Percentiles rank a stretch among this genome's conserved stretches.
Evolutionary conservation across 2,888 invertebrate species (phyloP).

Genomic region (Pseudococcus jackbeardsleyi): DNA sequence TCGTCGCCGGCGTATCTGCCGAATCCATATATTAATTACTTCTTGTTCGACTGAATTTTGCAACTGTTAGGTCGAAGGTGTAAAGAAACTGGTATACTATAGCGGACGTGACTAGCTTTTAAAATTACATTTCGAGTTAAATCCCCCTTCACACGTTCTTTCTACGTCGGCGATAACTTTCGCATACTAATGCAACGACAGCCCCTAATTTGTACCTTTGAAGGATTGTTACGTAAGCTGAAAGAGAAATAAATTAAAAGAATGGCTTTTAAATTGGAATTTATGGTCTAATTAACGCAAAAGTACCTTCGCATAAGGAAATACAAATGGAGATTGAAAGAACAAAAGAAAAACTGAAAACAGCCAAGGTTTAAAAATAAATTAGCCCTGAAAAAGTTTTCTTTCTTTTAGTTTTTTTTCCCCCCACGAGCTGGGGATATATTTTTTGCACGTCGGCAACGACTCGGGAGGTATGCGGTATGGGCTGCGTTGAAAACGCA

Average conservation of each 20-base stretch:
- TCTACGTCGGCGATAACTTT: conserved; percentile 56
- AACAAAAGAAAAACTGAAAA: conserved; percentile 26
- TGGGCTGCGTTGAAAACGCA: not conserved
- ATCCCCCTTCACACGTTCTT: conserved; percentile 57
- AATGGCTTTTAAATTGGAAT: conserved; percentile 62
- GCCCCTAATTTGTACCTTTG: conserved; percentile 63
- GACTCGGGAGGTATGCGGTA: not conserved
- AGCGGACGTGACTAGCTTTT: conserved; percentile 55
- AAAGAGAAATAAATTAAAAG: conserved; percentile 60
- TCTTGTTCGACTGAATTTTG: conserved; percentile 61
- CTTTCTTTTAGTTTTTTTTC: not conserved
- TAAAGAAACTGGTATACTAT: conserved; percentile 56
- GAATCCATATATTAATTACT: conserved; percentile 62
- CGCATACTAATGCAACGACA: conserved; percentile 61
- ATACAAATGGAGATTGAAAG: conserved; percentile 48
- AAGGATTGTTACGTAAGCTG: conserved; percentile 60
- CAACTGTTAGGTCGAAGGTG: conserved; percentile 56
- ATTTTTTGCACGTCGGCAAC: not conserved
- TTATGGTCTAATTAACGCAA: conserved; percentile 62
- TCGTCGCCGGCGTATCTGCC: not conserved
- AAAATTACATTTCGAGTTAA: conserved; percentile 49
- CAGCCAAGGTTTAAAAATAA: conserved; percentile 46
- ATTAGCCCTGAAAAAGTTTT: conserved; percentile 38
- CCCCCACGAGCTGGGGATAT: no score
- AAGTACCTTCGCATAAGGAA: conserved; percentile 50